phyloP scores from a whole-genome alignment of 2,888 invertebrate species.

The Ophion obscuratus region DNA sequence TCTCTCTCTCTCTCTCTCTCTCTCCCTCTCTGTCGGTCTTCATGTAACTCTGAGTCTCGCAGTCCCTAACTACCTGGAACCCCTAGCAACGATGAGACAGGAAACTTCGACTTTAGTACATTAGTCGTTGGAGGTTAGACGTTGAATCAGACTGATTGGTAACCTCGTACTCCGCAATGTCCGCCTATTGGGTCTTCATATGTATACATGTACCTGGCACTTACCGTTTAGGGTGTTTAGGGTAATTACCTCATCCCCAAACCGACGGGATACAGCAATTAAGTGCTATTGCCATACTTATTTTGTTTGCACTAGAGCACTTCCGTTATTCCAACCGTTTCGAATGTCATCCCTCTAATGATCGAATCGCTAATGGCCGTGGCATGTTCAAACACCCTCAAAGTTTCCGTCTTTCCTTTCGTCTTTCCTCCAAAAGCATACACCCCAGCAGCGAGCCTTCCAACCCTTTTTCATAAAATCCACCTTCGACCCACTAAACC shows the following conservation, averaged over 20 bases:
- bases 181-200: background rate
- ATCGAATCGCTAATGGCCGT: background rate
- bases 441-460: too few species aligned
- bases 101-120: background rate
- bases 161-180: background rate
- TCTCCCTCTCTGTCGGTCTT: slow-evolving; percentile 58
- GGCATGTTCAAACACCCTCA: too few species aligned
- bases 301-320: background rate
- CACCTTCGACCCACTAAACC: background rate
- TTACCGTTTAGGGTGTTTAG: background rate
- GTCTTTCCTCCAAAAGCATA: too few species aligned
- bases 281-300: background rate
- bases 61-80: slow-evolving; percentile 22
- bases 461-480: background rate
- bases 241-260: background rate
- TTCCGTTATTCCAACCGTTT: background rate
- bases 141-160: slow-evolving; percentile 15
- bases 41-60: slow-evolving; percentile 53
- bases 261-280: background rate
- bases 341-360: background rate
- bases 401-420: too few species aligned
- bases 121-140: slow-evolving; percentile 3
- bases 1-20: slow-evolving; percentile 13
- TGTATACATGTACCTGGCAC: background rate
- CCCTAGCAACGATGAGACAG: slow-evolving; percentile 9